A percentile compares a stretch with the other conserved stretches of the same genome.
These are phyloP conservation scores for Isoperla grammatica DNA, from an alignment of 2,888 invertebrate species.

Conservation along the genomic window DNA sequence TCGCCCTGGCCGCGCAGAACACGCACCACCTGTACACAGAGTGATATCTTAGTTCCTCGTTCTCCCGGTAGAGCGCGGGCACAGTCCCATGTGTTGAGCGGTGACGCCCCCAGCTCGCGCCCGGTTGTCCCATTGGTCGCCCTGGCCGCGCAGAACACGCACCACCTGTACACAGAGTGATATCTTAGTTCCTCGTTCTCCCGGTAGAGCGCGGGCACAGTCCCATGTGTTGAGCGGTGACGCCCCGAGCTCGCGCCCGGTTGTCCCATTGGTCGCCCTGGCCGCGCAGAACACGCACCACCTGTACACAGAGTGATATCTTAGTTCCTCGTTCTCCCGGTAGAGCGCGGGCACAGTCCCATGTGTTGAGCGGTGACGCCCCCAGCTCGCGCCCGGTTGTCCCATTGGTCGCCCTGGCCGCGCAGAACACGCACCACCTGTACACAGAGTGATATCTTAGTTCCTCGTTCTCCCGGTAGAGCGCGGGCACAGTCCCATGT, in stretches of 20 bases:
- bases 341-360: conserved; percentile 75
- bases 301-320: no score
- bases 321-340: conserved; percentile 87
- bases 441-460: no score
- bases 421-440: conserved; percentile 74
- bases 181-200: conserved; percentile 89
- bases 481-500: conserved; percentile 74
- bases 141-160: conserved; percentile 76
- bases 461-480: conserved; percentile 87
- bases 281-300: conserved; percentile 72
- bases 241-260: conserved; percentile 72
- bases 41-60: conserved; percentile 89
- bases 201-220: conserved; percentile 77
- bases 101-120: conserved; percentile 77
- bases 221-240: conserved; percentile 77
- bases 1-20: conserved; percentile 82
- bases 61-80: conserved; percentile 82
- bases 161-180: conserved; percentile 69
- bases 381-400: conserved; percentile 73
- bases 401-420: conserved; percentile 88
- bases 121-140: conserved; percentile 85
- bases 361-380: conserved; percentile 81
- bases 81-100: conserved; percentile 83
- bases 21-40: conserved; percentile 67
- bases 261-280: conserved; percentile 90